Base-by-base conservation (phyloP, 2,797 vertebrate species). In the Sebastes variabilis region DNA sequence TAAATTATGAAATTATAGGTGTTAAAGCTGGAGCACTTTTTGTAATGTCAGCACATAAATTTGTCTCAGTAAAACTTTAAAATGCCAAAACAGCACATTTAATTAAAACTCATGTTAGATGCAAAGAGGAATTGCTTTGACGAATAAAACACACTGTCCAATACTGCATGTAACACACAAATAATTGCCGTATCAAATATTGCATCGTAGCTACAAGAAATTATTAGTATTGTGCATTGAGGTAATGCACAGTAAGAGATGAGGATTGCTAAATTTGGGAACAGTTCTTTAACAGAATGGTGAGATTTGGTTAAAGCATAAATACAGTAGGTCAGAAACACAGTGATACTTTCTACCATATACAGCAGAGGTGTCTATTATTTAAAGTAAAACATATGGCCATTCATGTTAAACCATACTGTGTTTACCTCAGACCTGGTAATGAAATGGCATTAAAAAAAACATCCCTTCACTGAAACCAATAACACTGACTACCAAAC, bases 281-380 rank as follows among this genome's bases (percentile, higher is more conserved):
- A 73, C 38, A 75, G 64, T 25, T 75, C 8, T 65, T 42, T 52
- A 52, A 52, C 42, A 66, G 22, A 49, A 34, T 22, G 20, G 18
- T 80, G 64, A 83, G 32, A 84, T 85, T 82, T 88, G 81, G 78
- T 87, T 87, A 79, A 82, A 89, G 75, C 54, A 84, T 30, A 84
- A 86, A 83, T 34, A 83, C 68, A 70, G 59, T 1, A 54, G 67
- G 71, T 88, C 66, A 86, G 62, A 85, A 83, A 84, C 76, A 87
- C 59, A 69, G 66, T 82, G 72, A 69, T 68, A 66, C 72, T 24
- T 76, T 58, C 69, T 67, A 82, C 30, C 75, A 81, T 75, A 64
- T 59, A 89, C 66, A 85, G 76, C 77, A 75, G 54, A 60, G 10
- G 52, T 84, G 71, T 89, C 46, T 75, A 29, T 54, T 77, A 75